Base-by-base conservation (phyloP, 2,888 invertebrate genomes). In the Coenonympha glycerion region DNA sequence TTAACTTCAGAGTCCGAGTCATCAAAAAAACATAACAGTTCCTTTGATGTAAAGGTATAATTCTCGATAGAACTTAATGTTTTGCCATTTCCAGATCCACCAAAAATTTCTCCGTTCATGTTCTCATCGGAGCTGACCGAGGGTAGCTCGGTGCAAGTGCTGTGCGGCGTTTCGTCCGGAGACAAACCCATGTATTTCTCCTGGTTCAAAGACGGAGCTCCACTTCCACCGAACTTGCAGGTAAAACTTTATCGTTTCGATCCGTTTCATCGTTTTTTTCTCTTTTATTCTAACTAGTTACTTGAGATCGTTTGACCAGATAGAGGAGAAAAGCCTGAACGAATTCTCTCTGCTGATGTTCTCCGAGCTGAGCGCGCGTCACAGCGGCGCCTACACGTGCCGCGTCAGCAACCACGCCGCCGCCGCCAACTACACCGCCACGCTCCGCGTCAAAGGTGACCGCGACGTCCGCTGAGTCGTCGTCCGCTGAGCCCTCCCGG, bases 41-140 rank as follows among this genome's bases (percentile, higher is more conserved):
- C n/a, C n/a, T n/a, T n/a, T n/a, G n/a, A n/a, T n/a, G n/a, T n/a
- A n/a, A n/a, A 28, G 6, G 5, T 28, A 4, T 6, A 28, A 11
- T 1, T n/a, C 2, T 30, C 4, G 30, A n/a, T 6, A 13, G n/a
- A 11, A 18, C 3, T 9, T 1, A 33, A 6, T 9, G 16, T 3
- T 18, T 3, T 3, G 21, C 19, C 21, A 19, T 6, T 41, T 30
- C 0, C 70, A 91, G 91, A 90, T 84, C 95, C 95, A 2, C 95
- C 95, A n/a, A 91, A 94, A 64, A 92, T 95, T 70, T 94, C 95
- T 60, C 92, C 95, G 24, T 95, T 96, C 77, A 90, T 90, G 47
- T 96, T 96, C 73, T 94, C 95, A 0, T 89, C 92, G 63, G 93
- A 93, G 71, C 87, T 95, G 47, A 92, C 93, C 71, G 92, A 95